Evolutionary conservation across 2,113 vertebrate species (phyloP), one percentile per base, ranked within the genome.

Genomic region (Enhydra lutris): DNA sequence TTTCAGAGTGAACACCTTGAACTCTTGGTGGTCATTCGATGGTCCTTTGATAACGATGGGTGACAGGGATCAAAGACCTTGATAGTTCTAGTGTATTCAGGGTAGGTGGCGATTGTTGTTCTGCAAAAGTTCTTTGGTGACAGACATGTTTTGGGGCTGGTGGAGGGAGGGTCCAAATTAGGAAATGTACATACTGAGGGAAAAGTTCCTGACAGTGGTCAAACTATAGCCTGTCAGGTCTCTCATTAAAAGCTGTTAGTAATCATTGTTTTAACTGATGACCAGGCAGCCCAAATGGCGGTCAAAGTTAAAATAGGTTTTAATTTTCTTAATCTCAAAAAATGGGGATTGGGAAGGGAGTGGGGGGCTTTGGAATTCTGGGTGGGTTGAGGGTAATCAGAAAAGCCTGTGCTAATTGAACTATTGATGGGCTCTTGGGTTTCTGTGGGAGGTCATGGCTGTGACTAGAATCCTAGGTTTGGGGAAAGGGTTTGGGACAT

Each of bases 1-100:
- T 97, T 95, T 98, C 96, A 96, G 95, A 98, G 97, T 97, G 97
- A 96, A 96, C 88, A 96, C 97, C 94, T 98, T 98, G 97, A 97
- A 92, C 95, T 97, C 96, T 96, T 96, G 92, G 97, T 97, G 96
- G 93, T 95, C 96, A 96, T 97, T 97, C 96, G 92, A 86, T 96
- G 96, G 92, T 98, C 95, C 97, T 97, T 67, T 98, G 94, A 95
- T 96, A 89, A 83, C 93, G 92, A 90, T 98, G 96, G 97, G 95
- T 98, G 97, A 97, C 52, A 96, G 97, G 96, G 85, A 96, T 92
- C 92, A 96, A 82, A 97, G 92, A 36, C 90, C 88, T 95, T 92
- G 94, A 61, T 95, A 97, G 94, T 93, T 90, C 26, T 97, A 97
- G 91, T 76, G 31, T 78, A 42, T 45, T 90, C 21, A 85, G 97